phyloP scores from a whole-genome alignment of 2,888 invertebrate genomes.

The Escarpia spicata region DNA sequence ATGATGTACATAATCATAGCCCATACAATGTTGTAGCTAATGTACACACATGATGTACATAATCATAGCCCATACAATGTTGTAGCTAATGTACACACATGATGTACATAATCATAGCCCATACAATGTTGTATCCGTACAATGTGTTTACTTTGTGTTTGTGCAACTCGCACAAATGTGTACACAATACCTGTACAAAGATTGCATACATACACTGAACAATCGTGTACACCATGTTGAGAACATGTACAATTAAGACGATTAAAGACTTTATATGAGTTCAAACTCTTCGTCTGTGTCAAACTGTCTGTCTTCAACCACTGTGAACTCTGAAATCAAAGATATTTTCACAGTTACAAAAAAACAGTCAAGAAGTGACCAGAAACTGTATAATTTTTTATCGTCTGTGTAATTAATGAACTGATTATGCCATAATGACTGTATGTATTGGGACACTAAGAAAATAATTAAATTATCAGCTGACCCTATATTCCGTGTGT shows the following conservation, averaged over 20 bases:
- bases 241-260: background rate
- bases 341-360: background rate
- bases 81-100: background rate
- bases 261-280: background rate
- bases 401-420: background rate
- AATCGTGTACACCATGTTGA: background rate
- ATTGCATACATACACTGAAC: background rate
- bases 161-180: background rate
- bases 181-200: background rate
- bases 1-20: background rate
- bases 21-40: background rate
- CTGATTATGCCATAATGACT: background rate
- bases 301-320: background rate
- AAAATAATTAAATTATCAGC: too few species aligned
- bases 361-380: background rate
- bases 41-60: background rate
- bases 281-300: conserved; percentile 10
- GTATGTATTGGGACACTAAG: too few species aligned
- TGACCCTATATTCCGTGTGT: too few species aligned
- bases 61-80: background rate
- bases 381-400: background rate
- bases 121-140: background rate
- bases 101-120: background rate
- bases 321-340: background rate
- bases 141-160: background rate